Evolutionary conservation across 2,888 invertebrate species (phyloP).

Genomic region (Hedychridium roseum): DNA sequence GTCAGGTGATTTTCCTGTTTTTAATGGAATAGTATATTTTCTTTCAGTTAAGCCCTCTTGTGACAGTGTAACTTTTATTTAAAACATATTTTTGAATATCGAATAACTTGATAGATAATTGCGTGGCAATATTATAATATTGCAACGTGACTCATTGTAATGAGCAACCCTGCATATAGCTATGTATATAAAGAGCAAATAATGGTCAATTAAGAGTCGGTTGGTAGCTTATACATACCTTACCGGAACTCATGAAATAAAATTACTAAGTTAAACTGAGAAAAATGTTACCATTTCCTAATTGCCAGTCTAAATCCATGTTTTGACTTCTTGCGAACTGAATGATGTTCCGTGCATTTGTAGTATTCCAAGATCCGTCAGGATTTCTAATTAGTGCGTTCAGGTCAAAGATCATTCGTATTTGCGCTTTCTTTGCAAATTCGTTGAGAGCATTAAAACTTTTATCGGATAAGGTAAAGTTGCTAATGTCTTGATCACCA

Average conservation of each 20-base stretch:
- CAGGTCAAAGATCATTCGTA: slow-evolving; percentile 75
- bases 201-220: neutral
- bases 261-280: slow-evolving; percentile 4
- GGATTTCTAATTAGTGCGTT: slow-evolving; percentile 71
- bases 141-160: too few species aligned
- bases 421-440: slow-evolving; percentile 68
- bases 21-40: too few species aligned
- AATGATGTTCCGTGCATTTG: slow-evolving; percentile 73
- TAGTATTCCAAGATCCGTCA: slow-evolving; percentile 71
- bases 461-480: slow-evolving; percentile 63
- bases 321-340: slow-evolving; percentile 69
- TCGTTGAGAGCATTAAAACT: slow-evolving; percentile 72
- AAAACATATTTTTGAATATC: too few species aligned
- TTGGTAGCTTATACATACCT: neutral
- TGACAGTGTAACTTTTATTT: too few species aligned
- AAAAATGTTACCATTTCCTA: slow-evolving; percentile 70
- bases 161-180: too few species aligned
- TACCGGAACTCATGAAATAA: too few species aligned
- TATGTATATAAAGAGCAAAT: slow-evolving; percentile 1
- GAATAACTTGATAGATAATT: too few species aligned
- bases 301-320: slow-evolving; percentile 72
- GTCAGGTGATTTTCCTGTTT: too few species aligned
- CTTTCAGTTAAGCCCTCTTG: too few species aligned
- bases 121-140: too few species aligned
- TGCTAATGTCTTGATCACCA: slow-evolving; percentile 51